Evolutionary conservation across 2,797 vertebrate genomes (phyloP), one percentile per base, ranked within the genome.

Genomic region (Lagothrix lagotricha): DNA sequence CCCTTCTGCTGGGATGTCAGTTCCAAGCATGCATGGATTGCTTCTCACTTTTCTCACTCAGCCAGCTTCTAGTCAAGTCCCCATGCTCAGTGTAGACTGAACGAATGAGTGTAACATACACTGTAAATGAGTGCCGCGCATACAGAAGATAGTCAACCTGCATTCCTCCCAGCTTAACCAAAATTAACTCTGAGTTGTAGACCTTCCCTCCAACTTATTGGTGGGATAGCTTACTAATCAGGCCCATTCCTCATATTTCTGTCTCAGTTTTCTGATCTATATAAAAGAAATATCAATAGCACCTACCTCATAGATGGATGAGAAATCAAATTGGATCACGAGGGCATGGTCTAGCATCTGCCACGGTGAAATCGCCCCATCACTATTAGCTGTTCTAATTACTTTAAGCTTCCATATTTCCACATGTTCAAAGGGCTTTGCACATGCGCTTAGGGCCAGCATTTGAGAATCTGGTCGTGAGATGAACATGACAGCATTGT

Each of bases 251-350:
- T 75, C 46, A 4, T 52, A 70, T 87, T 75, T 85, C 52, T 26
- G 73, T 36, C 84, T 92, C 75, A 2, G 10, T 87, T 85, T 67
- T 94, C 79, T 89, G 19, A 73, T 58, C 52, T 64, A 22, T 50
- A 33, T 19, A 46, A 90, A 41, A 39, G 33, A 92, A 87, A 86
- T 48, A 14, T 75, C 26, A 58, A 3, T 41, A 52, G 33, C 24
- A 75, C 36, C 26, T 15, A 10, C 26, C n/a, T 90, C 48, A 36
- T 8, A 70, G 46, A 83, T 44, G 26, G 41, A 5, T 70, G 30
- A 92, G 30, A 93, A 83, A 73, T 61, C 30, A 64, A 87, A 75
- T 36, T 33, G 39, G 7, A 72, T 41, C 13, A 15, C 33, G 14
- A 90, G 58, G n/a, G 46, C 67, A 81, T 0, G 33, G 86, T 54